Percentiles rank a stretch among this genome's conserved stretches.
These are phyloP conservation scores for Holotrichia oblita DNA, from an alignment of 1,140 invertebrate genomes.

Conservation along the genomic window DNA sequence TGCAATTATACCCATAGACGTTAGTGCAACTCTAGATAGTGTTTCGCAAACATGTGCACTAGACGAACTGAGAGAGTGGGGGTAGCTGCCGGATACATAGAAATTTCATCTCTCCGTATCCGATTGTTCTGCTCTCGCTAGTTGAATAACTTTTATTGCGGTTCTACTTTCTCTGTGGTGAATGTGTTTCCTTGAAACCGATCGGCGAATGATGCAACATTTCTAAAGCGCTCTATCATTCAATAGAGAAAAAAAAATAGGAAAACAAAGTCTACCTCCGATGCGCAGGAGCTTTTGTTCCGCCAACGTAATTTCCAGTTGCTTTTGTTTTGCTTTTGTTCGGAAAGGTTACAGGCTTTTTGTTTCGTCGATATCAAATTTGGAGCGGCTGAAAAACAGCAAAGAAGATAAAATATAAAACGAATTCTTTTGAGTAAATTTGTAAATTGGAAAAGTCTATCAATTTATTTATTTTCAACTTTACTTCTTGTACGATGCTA, in stretches of 20 bases:
- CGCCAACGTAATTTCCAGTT: background rate
- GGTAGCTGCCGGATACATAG: background rate
- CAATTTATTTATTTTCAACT: too few relatives aligned
- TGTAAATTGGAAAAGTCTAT: too few relatives aligned
- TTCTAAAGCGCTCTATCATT: background rate
- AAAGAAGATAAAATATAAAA: background rate
- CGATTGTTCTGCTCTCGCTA: background rate
- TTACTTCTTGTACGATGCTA: too few relatives aligned
- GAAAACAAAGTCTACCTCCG: background rate
- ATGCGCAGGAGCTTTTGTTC: background rate
- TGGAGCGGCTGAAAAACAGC: background rate
- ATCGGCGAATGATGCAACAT: background rate
- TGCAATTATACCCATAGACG: too few relatives aligned
- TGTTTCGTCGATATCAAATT: background rate
- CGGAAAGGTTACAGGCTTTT: background rate
- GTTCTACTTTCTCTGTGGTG: background rate
- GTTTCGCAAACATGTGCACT: background rate
- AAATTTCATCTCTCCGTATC: background rate
- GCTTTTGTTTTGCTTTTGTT: constrained; percentile 12
- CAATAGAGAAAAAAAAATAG: constrained; percentile 10
- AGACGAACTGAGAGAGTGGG: background rate
- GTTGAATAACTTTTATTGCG: constrained; percentile 13
- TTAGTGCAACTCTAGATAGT: too few relatives aligned
- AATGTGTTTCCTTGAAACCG: background rate
- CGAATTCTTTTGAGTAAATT: background rate